These are phyloP conservation scores for Drosophila suzukii DNA, from an alignment of 1,140 invertebrate species.

Conservation along the genomic window DNA sequence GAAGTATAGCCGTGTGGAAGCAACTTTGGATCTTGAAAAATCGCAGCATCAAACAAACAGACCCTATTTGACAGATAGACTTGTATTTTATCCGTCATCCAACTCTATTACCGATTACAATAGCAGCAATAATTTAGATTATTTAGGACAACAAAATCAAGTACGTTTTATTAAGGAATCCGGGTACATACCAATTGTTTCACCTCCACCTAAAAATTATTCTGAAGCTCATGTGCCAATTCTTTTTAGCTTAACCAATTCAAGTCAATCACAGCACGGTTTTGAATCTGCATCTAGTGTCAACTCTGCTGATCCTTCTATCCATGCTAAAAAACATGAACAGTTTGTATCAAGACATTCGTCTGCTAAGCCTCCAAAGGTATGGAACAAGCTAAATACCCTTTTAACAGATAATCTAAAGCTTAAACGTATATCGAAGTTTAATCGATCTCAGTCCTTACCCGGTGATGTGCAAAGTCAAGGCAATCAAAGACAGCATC, in stretches of 20 bases:
- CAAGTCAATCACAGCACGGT: neutral
- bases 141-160: conserved; percentile 38
- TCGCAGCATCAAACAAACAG: conserved; percentile 32
- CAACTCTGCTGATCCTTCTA: conserved; percentile 3
- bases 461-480: conserved; percentile 87
- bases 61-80: conserved; percentile 63
- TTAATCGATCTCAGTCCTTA: conserved; percentile 92
- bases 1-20: conserved; percentile 25
- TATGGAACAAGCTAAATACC: conserved; percentile 84
- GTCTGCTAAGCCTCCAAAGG: conserved; percentile 78
- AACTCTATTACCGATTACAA: conserved; percentile 64
- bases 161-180: neutral
- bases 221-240: neutral
- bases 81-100: conserved; percentile 77
- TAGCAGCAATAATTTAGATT: conserved; percentile 63
- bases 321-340: neutral
- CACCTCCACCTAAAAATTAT: neutral
- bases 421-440: conserved; percentile 87
- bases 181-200: neutral
- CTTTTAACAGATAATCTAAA: conserved; percentile 92
- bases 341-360: neutral
- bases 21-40: conserved; percentile 38
- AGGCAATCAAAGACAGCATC: conserved; percentile 47
- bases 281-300: neutral
- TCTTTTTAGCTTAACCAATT: too few relatives aligned